Conservation (phyloP, 2,888 invertebrate species). For the Chirona hameri region DNA sequence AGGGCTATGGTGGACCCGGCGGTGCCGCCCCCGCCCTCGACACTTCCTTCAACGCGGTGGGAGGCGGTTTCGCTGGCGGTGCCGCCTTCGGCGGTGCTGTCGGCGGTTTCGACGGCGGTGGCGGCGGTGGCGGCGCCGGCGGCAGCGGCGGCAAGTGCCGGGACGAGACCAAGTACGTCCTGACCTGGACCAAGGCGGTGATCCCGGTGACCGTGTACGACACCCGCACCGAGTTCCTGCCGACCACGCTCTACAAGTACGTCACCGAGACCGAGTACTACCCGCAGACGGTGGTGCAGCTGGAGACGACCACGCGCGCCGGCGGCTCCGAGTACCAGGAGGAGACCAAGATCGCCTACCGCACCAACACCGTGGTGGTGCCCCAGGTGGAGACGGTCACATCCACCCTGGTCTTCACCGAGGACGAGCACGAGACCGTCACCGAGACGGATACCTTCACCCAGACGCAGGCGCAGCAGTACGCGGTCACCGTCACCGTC, state of each 20-base stretch:
- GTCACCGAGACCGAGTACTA: not conserved
- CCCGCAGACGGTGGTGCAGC: not conserved
- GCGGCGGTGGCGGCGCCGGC: too few species aligned
- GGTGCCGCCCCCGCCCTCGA: slow-evolving; percentile 13
- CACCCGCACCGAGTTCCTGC: not conserved
- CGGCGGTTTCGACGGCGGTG: not conserved
- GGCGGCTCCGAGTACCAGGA: not conserved
- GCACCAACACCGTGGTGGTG: not conserved
- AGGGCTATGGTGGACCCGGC: not conserved
- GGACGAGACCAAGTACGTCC: not conserved
- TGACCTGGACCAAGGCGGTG: not conserved
- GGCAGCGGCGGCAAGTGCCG: not conserved
- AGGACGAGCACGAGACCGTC: slow-evolving; percentile 2
- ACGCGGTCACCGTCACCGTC: not conserved
- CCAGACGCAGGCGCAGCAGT: not conserved
- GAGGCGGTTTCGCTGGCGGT: too few species aligned
- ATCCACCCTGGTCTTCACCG: not conserved
- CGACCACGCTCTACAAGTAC: not conserved
- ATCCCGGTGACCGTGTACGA: not conserved
- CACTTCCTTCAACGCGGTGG: slow-evolving; percentile 8
- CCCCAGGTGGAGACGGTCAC: not conserved
- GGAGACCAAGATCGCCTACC: slow-evolving; percentile 4
- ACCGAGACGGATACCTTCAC: not conserved
- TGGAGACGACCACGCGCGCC: not conserved
- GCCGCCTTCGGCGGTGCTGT: too few species aligned